Evolutionary conservation across 2,888 invertebrate genomes (phyloP).

Genomic region (Sphaerophoria rueppellii): DNA sequence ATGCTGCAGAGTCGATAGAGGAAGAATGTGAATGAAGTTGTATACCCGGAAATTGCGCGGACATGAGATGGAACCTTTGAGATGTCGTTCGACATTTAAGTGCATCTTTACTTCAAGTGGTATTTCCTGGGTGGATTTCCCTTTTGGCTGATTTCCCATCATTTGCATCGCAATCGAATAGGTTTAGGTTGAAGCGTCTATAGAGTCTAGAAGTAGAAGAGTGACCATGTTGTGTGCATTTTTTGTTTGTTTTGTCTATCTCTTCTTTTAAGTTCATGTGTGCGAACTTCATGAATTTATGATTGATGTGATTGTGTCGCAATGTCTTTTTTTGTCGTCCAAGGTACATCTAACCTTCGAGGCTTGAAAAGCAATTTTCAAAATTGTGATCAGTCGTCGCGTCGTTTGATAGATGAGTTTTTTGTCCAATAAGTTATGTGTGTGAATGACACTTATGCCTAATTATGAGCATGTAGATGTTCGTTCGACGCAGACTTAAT

Average conservation of each 20-base stretch:
- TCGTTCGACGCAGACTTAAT: no score
- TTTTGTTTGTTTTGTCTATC: slow-evolving; percentile 1
- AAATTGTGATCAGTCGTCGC: neutral
- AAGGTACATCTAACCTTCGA: no score
- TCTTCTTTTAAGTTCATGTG: neutral
- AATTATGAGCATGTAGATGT: no score
- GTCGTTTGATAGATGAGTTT: no score
- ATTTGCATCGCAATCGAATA: neutral
- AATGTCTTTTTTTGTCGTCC: neutral
- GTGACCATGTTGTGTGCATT: neutral
- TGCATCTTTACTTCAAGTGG: slow-evolving; percentile 61
- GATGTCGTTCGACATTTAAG: slow-evolving; percentile 32
- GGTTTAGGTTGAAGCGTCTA: neutral
- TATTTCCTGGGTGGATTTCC: slow-evolving; percentile 50
- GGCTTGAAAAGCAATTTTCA: neutral
- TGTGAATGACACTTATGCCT: no score
- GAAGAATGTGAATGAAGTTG: slow-evolving; percentile 38
- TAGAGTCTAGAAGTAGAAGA: neutral
- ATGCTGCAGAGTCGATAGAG: neutral
- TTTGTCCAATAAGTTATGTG: no score
- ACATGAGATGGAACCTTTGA: slow-evolving; percentile 54
- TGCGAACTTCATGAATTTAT: slow-evolving; percentile 34
- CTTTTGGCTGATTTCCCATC: slow-evolving; percentile 38
- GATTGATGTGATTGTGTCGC: slow-evolving; percentile 41
- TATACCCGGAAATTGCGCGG: slow-evolving; percentile 64